These are phyloP conservation scores for Drosophila sordidapex DNA, from an alignment of 2,888 invertebrate species.

Conservation along the genomic window DNA sequence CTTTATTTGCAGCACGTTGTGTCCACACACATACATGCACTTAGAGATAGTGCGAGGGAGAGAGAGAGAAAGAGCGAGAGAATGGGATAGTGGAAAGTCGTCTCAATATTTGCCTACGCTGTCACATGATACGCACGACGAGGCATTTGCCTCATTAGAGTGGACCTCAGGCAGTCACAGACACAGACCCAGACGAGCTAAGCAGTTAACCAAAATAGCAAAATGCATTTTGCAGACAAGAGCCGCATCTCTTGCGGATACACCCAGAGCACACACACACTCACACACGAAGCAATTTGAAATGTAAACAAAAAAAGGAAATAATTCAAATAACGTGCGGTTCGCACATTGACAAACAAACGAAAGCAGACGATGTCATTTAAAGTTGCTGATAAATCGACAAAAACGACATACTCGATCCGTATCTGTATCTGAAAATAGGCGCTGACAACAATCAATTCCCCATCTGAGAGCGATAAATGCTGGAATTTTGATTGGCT, in stretches of 20 bases:
- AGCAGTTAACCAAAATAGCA: constrained; percentile 47
- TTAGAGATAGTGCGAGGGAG: constrained; percentile 2
- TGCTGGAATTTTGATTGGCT: constrained; percentile 25
- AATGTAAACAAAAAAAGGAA: constrained; percentile 66
- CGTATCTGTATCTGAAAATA: constrained; percentile 26
- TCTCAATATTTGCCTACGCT: constrained; percentile 53
- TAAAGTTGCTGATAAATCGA: constrained; percentile 46
- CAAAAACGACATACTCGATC: constrained; percentile 3
- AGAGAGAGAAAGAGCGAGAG: constrained; percentile 12
- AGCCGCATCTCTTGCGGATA: constrained; percentile 30
- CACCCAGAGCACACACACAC: constrained; percentile 14
- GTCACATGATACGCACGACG: constrained; percentile 54
- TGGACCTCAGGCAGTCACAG: constrained; percentile 23
- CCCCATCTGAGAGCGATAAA: neutral
- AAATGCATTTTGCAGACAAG: constrained; percentile 54
- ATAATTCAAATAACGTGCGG: constrained; percentile 46
- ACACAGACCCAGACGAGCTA: constrained; percentile 1
- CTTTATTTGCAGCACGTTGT: constrained; percentile 68
- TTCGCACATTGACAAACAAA: constrained; percentile 59
- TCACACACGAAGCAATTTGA: constrained; percentile 51
- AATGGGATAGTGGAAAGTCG: constrained; percentile 24
- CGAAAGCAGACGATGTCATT: constrained; percentile 52
- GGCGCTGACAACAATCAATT: constrained; percentile 26
- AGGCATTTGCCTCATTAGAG: constrained; percentile 54
- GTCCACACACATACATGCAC: constrained; percentile 28